Percentiles rank a stretch among this genome's conserved stretches.
phyloP scores from a whole-genome alignment of 2,888 invertebrate genomes.

The Hydropsyche betteni region DNA sequence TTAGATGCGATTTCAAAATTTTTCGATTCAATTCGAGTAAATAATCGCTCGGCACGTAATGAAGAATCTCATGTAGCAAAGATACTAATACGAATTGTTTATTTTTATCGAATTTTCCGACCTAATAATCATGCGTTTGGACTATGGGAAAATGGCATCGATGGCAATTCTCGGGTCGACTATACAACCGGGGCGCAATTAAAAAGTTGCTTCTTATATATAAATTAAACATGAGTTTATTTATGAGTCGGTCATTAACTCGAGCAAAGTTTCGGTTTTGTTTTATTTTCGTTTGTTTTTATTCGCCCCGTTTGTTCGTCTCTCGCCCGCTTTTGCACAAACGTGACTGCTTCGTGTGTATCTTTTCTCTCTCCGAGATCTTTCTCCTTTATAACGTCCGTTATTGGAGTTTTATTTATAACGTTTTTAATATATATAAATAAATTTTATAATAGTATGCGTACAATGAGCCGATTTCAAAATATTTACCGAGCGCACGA shows the following conservation, averaged over 20 bases:
- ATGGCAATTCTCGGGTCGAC: conserved; percentile 49
- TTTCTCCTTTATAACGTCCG: conserved; percentile 25
- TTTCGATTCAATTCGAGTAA: neutral
- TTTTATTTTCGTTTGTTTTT: conserved; percentile 49
- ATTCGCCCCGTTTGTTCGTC: conserved; percentile 8
- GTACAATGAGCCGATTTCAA: too few relatives aligned
- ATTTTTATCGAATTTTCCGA: neutral
- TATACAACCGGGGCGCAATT: conserved; percentile 56
- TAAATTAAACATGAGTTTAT: conserved; percentile 63
- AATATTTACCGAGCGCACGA: neutral
- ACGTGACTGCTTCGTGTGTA: conserved; percentile 13
- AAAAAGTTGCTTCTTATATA: conserved; percentile 52
- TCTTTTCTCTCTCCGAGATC: conserved; percentile 19
- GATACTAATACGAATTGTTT: neutral
- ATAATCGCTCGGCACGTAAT: too few relatives aligned
- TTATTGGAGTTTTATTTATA: conserved; percentile 16
- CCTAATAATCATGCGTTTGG: neutral
- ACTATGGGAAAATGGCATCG: conserved; percentile 2
- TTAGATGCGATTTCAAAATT: too few relatives aligned
- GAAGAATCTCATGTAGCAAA: too few relatives aligned
- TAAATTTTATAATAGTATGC: neutral
- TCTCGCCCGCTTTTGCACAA: neutral
- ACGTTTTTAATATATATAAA: neutral
- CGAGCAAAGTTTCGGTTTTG: conserved; percentile 56
- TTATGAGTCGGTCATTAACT: conserved; percentile 61